Conservation (phyloP, 2,797 vertebrate species). For the Acanthurus leucopareius region DNA sequence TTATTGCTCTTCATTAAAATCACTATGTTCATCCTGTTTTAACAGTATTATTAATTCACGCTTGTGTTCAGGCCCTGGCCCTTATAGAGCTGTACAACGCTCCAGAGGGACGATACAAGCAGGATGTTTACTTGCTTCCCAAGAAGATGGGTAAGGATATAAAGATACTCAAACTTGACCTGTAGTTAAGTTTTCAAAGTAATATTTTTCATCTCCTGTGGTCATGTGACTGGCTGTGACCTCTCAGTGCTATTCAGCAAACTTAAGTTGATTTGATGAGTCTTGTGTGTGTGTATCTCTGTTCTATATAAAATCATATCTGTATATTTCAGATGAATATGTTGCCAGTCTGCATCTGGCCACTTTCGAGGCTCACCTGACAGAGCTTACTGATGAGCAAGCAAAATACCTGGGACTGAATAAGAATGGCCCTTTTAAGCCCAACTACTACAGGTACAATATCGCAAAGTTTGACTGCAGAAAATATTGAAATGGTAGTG, state of each 20-base stretch:
- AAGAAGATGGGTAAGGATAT: constrained; percentile 95
- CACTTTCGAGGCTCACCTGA: constrained; percentile 95
- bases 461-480: not conserved
- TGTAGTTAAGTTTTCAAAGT: constrained; percentile 18
- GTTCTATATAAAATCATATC: constrained; percentile 1
- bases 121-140: constrained; percentile 96
- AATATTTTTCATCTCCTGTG: not conserved
- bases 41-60: constrained; percentile 13
- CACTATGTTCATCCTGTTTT: not conserved
- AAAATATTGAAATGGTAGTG: not conserved
- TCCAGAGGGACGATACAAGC: constrained; percentile 95
- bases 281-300: not conserved
- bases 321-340: constrained; percentile 89
- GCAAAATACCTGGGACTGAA: constrained; percentile 97
- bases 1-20: constrained; percentile 4
- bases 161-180: constrained; percentile 8
- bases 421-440: constrained; percentile 97
- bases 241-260: not conserved
- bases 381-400: constrained; percentile 94
- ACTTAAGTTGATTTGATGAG: not conserved
- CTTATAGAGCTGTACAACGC: constrained; percentile 97
- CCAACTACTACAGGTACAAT: constrained; percentile 95
- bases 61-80: constrained; percentile 90
- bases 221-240: not conserved
- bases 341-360: constrained; percentile 94